phyloP scores from a whole-genome alignment of 2,797 vertebrate genomes.

The Acanthurus leucopareius region DNA sequence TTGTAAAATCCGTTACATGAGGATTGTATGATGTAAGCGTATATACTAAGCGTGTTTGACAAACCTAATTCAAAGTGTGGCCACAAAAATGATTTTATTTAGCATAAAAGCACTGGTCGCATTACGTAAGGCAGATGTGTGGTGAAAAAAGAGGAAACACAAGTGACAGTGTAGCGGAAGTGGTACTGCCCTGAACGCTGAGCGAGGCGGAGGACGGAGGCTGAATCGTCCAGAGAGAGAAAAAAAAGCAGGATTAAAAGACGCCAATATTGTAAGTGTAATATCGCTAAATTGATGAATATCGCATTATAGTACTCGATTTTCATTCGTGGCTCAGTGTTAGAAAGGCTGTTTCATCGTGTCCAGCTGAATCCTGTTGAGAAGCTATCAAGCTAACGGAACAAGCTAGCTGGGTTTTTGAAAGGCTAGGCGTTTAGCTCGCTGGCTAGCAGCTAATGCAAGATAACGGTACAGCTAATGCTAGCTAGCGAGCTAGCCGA shows the following conservation, averaged over 20 bases:
- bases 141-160: slow-evolving; percentile 83
- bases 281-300: background rate
- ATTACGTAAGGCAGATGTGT: slow-evolving; percentile 83
- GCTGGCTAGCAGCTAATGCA: slow-evolving; percentile 25
- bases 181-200: slow-evolving; percentile 88
- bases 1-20: background rate
- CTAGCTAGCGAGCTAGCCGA: slow-evolving; percentile 60
- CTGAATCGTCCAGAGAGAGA: slow-evolving; percentile 80
- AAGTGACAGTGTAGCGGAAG: slow-evolving; percentile 89
- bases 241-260: slow-evolving; percentile 79
- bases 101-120: slow-evolving; percentile 37
- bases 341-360: slow-evolving; percentile 41
- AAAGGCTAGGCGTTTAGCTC: slow-evolving; percentile 55
- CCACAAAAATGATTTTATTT: slow-evolving; percentile 5
- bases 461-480: slow-evolving; percentile 22
- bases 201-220: slow-evolving; percentile 86
- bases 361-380: slow-evolving; percentile 57
- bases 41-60: background rate
- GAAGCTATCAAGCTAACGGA: slow-evolving; percentile 67
- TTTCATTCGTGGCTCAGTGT: slow-evolving; percentile 20
- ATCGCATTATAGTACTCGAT: background rate
- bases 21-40: background rate
- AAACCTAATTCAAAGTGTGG: background rate
- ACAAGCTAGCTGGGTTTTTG: slow-evolving; percentile 59
- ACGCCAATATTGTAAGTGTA: slow-evolving; percentile 84